Percentiles rank a stretch among this genome's conserved stretches.
phyloP scores from a whole-genome alignment of 2,888 invertebrate species.

The Campoplex capitator region DNA sequence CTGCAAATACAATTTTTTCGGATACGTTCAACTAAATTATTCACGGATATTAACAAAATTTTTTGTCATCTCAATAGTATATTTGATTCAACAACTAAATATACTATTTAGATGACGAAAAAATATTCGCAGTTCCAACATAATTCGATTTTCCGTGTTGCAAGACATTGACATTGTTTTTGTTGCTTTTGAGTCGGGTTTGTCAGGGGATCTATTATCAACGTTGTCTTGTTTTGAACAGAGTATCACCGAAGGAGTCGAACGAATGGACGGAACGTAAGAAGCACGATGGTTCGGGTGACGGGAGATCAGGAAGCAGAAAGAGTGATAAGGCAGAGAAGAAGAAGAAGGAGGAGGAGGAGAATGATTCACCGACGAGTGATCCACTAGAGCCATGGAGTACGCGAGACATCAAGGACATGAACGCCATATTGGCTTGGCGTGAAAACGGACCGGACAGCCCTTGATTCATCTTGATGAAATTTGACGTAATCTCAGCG shows the following conservation, averaged over 20 bases:
- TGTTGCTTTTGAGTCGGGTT: background rate
- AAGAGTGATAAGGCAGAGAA: constrained; percentile 82
- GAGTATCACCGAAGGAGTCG: constrained; percentile 85
- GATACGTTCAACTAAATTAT: too few relatives aligned
- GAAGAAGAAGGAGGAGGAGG: constrained; percentile 46
- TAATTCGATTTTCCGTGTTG: background rate
- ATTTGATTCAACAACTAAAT: too few relatives aligned
- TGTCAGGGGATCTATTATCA: background rate
- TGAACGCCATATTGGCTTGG: constrained; percentile 90
- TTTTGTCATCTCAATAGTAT: too few relatives aligned
- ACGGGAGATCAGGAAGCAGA: constrained; percentile 85
- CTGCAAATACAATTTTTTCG: too few relatives aligned
- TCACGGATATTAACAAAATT: too few relatives aligned
- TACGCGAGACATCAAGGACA: constrained; percentile 89
- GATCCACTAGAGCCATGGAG: constrained; percentile 91
- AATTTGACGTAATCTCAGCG: constrained; percentile 52
- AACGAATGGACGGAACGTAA: constrained; percentile 77
- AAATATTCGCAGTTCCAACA: too few relatives aligned
- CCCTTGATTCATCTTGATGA: constrained; percentile 81
- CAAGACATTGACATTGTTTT: background rate
- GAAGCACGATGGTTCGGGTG: constrained; percentile 83
- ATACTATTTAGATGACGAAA: too few relatives aligned
- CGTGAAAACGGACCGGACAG: constrained; percentile 86
- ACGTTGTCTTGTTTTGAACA: constrained; percentile 73
- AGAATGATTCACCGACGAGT: constrained; percentile 84